phyloP scores from a whole-genome alignment of 2,113 vertebrate species.

The Albula goreensis region DNA sequence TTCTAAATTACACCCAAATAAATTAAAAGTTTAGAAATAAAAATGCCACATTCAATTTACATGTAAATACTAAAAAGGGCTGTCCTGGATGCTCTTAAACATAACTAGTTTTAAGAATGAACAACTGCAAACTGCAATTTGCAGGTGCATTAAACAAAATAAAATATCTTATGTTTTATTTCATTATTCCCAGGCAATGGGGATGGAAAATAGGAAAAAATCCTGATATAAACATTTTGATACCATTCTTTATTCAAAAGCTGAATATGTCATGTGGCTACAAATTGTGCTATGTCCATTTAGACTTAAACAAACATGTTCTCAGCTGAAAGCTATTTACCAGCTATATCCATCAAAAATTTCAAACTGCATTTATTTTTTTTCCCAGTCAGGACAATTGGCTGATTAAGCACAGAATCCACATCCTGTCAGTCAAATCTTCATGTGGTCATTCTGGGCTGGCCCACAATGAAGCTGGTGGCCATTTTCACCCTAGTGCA shows the following conservation, averaged over 20 bases:
- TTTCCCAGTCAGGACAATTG: background rate
- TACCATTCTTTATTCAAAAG: background rate
- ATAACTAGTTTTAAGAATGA: background rate
- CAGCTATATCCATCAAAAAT: background rate
- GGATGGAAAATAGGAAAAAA: no score
- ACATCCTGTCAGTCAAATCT: background rate
- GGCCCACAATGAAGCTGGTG: background rate
- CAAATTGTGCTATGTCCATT: background rate
- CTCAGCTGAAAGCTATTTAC: background rate
- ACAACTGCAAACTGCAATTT: background rate
- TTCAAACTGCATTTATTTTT: background rate
- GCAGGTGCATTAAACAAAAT: background rate
- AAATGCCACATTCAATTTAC: background rate
- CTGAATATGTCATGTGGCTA: background rate
- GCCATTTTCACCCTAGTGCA: background rate
- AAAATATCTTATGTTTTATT: background rate
- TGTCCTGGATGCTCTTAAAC: background rate
- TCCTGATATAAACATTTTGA: background rate
- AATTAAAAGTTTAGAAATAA: background rate
- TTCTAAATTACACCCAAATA: background rate
- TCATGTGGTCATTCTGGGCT: background rate
- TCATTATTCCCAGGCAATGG: no score
- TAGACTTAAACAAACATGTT: background rate
- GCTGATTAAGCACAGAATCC: background rate
- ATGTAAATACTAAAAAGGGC: background rate